These are phyloP conservation scores for Shinisaurus crocodilurus DNA, from an alignment of 2,113 vertebrate species.

Conservation along the genomic window DNA sequence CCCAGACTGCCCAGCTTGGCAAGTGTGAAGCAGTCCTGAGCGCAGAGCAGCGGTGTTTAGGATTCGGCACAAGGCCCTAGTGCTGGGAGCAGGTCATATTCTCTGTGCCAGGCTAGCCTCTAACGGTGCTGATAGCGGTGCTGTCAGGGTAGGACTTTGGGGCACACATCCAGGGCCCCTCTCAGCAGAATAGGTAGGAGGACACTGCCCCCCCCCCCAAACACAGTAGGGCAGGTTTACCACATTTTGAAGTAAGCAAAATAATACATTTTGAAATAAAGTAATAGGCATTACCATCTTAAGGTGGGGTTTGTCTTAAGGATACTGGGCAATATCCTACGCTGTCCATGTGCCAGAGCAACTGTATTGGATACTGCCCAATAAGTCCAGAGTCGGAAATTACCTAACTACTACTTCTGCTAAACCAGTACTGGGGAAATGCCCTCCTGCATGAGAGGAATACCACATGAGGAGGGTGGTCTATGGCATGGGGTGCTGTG, in stretches of 20 bases:
- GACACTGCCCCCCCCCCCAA: too few relatives aligned
- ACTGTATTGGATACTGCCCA: too few relatives aligned
- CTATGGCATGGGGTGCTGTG: not conserved
- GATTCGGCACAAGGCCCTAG: too few relatives aligned
- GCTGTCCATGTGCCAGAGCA: too few relatives aligned
- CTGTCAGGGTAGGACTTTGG: not conserved
- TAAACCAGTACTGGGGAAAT: not conserved
- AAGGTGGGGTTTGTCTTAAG: too few relatives aligned
- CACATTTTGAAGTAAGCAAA: not conserved
- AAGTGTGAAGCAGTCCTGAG: not conserved
- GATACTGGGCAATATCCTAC: too few relatives aligned
- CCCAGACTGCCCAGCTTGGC: not conserved
- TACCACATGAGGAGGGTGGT: not conserved
- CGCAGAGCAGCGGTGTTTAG: not conserved
- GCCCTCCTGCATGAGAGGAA: not conserved
- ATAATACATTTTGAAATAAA: not conserved
- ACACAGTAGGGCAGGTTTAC: not conserved
- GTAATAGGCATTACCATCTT: not conserved
- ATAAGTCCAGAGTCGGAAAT: not conserved
- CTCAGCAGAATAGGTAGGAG: not conserved
- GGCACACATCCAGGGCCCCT: not conserved
- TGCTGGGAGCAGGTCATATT: too few relatives aligned
- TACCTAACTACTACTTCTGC: not conserved
- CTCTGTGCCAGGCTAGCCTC: not conserved
- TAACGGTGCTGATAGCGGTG: not conserved